phyloP scores from a whole-genome alignment of 2,797 vertebrate species.

The Malurus leucopterus region DNA sequence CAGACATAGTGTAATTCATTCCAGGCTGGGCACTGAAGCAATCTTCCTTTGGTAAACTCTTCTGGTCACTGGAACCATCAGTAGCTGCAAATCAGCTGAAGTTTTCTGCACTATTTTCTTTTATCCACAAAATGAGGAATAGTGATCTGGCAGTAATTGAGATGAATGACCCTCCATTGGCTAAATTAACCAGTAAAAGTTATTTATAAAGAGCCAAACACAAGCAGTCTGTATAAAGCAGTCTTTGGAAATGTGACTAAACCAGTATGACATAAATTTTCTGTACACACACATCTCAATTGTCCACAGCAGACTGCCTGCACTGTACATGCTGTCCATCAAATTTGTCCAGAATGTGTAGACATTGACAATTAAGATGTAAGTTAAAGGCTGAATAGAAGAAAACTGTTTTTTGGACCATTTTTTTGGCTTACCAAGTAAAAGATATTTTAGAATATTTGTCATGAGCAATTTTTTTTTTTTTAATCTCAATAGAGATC shows the following conservation, averaged over 20 bases:
- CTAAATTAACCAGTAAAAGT: not conserved
- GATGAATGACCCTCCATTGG: not conserved
- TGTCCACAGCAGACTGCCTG: not conserved
- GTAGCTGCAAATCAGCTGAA: not conserved
- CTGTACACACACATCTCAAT: not conserved
- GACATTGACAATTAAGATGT: not conserved
- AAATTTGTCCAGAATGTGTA: not conserved
- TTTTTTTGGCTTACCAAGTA: not conserved
- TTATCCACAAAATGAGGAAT: not conserved
- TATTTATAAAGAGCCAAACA: not conserved
- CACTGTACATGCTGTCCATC: not conserved
- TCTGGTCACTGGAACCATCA: not conserved
- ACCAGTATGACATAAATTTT: not conserved
- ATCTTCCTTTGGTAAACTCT: not conserved
- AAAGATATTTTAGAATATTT: not conserved
- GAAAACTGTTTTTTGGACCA: not conserved
- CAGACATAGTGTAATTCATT: not conserved
- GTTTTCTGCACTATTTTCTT: not conserved
- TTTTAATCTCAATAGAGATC: not conserved
- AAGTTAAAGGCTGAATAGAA: not conserved
- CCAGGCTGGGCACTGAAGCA: not conserved
- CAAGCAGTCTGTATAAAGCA: not conserved
- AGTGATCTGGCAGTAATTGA: not conserved
- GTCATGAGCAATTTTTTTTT: not conserved
- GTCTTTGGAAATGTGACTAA: not conserved